A percentile compares a stretch with the other conserved stretches of the same genome.
Evolutionary conservation across 2,888 invertebrate genomes (phyloP).

Genomic region (Euproctis similis): DNA sequence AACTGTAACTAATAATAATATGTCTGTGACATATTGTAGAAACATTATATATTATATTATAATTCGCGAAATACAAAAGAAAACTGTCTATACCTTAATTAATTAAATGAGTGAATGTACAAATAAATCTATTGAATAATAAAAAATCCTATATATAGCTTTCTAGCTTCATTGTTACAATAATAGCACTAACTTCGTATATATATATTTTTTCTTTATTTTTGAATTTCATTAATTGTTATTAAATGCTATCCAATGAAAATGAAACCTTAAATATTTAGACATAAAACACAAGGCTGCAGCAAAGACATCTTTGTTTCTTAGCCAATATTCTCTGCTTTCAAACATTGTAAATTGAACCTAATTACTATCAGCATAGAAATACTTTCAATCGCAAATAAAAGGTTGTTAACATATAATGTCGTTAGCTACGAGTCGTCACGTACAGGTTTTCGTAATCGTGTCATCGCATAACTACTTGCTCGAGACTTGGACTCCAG

Average conservation of each 20-base stretch:
- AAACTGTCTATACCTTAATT: too few species aligned
- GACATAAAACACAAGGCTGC: conserved; percentile 12
- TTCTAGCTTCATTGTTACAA: too few species aligned
- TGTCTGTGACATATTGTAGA: too few species aligned
- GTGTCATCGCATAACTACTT: conserved; percentile 46
- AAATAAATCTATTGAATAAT: too few species aligned
- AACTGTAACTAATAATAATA: too few species aligned
- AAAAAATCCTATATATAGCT: too few species aligned
- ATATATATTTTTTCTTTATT: too few species aligned
- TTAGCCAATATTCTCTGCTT: conserved; percentile 10
- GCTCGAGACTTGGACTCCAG: conserved; percentile 33
- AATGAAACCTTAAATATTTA: conserved; percentile 10
- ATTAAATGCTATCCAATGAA: conserved; percentile 1
- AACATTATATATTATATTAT: too few species aligned
- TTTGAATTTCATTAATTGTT: conserved; percentile 16
- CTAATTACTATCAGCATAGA: conserved; percentile 8
- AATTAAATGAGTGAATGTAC: too few species aligned
- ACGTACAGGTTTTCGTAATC: conserved; percentile 39
- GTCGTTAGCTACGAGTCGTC: conserved; percentile 38
- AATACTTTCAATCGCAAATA: conserved; percentile 7
- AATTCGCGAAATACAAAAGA: too few species aligned
- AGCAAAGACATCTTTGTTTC: conserved; percentile 12
- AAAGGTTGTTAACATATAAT: conserved; percentile 26
- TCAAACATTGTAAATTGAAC: conserved; percentile 9
- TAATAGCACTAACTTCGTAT: too few species aligned